phyloP scores from a whole-genome alignment of 2,797 vertebrate genomes.

The Gobionotothen gibberifrons region DNA sequence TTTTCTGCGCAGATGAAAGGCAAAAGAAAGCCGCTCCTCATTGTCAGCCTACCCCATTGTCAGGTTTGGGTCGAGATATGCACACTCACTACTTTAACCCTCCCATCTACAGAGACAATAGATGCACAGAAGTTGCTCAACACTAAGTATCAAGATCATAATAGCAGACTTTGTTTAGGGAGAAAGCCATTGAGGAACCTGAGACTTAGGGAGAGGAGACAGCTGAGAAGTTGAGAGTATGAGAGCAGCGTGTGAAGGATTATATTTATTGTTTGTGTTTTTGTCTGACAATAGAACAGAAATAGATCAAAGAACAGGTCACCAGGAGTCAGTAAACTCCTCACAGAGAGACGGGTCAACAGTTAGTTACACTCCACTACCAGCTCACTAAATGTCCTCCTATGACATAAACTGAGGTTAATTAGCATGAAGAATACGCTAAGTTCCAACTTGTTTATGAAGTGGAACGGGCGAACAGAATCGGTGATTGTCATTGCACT shows the following conservation, averaged over 20 bases:
- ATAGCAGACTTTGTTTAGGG: constrained; percentile 71
- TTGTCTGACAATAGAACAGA: constrained; percentile 64
- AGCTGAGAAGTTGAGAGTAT: constrained; percentile 76
- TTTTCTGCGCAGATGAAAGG: constrained; percentile 80
- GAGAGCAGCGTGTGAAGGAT: constrained; percentile 77
- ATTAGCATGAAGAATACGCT: constrained; percentile 49
- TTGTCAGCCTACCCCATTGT: constrained; percentile 76
- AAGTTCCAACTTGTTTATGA: constrained; percentile 48
- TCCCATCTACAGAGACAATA: constrained; percentile 73
- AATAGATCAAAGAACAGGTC: constrained; percentile 69
- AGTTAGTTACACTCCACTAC: constrained; percentile 30
- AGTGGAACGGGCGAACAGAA: constrained; percentile 31
- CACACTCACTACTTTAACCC: constrained; percentile 74
- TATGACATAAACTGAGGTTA: constrained; percentile 43
- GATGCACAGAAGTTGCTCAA: constrained; percentile 70
- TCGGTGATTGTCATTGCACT: constrained; percentile 20
- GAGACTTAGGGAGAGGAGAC: constrained; percentile 74
- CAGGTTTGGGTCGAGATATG: constrained; percentile 67
- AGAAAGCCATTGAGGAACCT: constrained; percentile 72
- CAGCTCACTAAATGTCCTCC: constrained; percentile 38
- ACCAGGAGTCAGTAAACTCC: constrained; percentile 51
- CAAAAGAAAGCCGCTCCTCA: constrained; percentile 74
- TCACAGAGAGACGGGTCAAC: constrained; percentile 36
- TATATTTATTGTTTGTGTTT: constrained; percentile 68
- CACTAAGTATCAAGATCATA: constrained; percentile 78